Percentiles rank a stretch among this genome's conserved stretches.
Evolutionary conservation across 37 sponge, comb jelly and placozoan species (phyloP).

Genomic region (Crambe crambe): DNA sequence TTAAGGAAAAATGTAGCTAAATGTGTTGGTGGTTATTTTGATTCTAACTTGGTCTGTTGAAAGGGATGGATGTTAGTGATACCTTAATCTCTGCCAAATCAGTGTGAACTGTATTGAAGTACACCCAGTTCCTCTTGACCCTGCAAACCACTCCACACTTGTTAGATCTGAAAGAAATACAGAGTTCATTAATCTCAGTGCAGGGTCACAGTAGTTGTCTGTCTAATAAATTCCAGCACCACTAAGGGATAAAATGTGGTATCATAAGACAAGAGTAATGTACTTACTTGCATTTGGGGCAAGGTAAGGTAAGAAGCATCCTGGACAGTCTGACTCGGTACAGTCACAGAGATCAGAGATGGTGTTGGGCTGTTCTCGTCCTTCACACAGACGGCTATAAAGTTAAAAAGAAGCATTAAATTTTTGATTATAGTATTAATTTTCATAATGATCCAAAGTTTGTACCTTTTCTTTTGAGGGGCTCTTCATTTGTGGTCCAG

Average conservation of each 20-base stretch:
- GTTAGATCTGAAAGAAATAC: conserved; percentile 29
- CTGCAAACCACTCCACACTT: conserved; percentile 61
- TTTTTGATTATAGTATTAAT: no score
- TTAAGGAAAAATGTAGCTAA: no score
- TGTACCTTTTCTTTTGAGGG: neutral
- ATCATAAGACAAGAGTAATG: no score
- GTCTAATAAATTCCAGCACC: no score
- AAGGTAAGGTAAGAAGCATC: conserved; percentile 61
- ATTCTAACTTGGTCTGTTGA: neutral
- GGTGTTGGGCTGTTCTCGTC: neutral
- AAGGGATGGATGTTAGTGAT: no score
- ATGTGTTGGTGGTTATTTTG: no score
- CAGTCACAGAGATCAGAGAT: conserved; percentile 49
- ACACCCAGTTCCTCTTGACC: conserved; percentile 25
- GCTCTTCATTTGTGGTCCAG: conserved; percentile 48
- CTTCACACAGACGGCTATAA: neutral
- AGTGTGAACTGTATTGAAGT: conserved; percentile 1
- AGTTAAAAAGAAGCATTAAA: no score
- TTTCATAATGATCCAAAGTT: no score
- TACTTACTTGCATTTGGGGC: conserved; percentile 41
- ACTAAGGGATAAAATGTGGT: no score
- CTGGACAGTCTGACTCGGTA: conserved; percentile 34
- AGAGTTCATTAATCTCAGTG: no score
- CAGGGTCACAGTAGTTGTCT: neutral
- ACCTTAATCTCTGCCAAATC: no score